These are phyloP conservation scores for Bos javanicus DNA, from an alignment of 2,113 vertebrate species.

Conservation along the genomic window DNA sequence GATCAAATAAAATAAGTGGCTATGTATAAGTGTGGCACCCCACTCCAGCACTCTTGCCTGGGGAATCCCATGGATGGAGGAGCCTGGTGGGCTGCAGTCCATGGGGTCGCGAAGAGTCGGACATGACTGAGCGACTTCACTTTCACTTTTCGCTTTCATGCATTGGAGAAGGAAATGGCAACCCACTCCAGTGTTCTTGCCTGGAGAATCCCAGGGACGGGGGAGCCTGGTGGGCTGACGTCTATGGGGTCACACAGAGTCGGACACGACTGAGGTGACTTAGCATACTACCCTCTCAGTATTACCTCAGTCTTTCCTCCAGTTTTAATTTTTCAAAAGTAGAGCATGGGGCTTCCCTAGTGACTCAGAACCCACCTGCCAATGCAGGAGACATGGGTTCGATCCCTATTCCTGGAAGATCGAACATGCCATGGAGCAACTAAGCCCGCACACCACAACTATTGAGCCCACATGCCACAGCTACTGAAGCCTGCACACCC, in stretches of 20 bases:
- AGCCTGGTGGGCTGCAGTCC: no score
- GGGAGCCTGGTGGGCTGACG: no score
- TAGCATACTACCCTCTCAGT: background rate
- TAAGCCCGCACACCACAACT: accelerated
- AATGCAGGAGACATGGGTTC: background rate
- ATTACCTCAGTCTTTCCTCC: background rate
- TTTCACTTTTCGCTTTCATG: no score
- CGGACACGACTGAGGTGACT: no score
- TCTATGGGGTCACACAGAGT: no score
- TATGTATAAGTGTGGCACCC: background rate
- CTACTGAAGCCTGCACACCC: background rate
- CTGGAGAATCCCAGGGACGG: no score
- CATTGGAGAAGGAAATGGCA: no score
- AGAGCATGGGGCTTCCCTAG: background rate
- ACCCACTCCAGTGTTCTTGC: no score
- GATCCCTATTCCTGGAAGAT: background rate
- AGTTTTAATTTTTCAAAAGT: background rate
- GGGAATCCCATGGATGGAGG: no score
- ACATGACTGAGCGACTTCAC: no score
- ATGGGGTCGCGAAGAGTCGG: no score
- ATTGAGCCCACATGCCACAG: background rate
- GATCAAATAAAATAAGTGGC: background rate
- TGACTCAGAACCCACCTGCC: background rate
- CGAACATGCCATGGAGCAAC: background rate
- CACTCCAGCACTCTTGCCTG: no score